These are phyloP conservation scores for Syngnathus acus DNA, from an alignment of 2,797 vertebrate species.

Conservation along the genomic window DNA sequence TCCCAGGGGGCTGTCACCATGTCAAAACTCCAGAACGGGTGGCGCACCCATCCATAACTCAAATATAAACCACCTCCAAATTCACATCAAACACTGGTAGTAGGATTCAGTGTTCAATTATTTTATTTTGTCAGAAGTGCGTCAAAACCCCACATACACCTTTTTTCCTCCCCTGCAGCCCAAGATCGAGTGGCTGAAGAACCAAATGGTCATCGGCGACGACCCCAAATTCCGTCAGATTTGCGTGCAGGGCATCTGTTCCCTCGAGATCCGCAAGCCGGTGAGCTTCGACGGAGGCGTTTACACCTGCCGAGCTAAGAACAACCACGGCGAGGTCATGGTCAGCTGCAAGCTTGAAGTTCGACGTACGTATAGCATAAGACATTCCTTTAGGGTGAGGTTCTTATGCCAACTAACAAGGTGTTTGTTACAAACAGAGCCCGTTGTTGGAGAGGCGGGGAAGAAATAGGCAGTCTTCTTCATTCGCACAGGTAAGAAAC, in stretches of 20 bases:
- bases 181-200: slow-evolving; percentile 92
- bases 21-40: no score
- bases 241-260: slow-evolving; percentile 86
- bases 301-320: slow-evolving; percentile 87
- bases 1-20: no score
- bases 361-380: slow-evolving; percentile 75
- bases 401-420: background rate
- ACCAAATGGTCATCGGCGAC: slow-evolving; percentile 87
- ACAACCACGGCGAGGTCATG: slow-evolving; percentile 76
- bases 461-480: slow-evolving; percentile 60
- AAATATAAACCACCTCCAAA: no score
- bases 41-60: no score
- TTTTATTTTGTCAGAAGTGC: slow-evolving; percentile 3
- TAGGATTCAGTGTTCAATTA: no score
- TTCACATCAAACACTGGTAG: no score
- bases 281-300: slow-evolving; percentile 85
- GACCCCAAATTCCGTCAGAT: slow-evolving; percentile 87
- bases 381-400: background rate
- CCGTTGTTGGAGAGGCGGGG: slow-evolving; percentile 45
- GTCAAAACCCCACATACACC: background rate
- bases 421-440: slow-evolving; percentile 52
- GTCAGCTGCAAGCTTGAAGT: slow-evolving; percentile 89
- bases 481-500: slow-evolving; percentile 57
- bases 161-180: slow-evolving; percentile 65
- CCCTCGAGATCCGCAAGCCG: slow-evolving; percentile 92